Conservation (phyloP, 2,797 vertebrate genomes). For the Microctenopoma stevenorrisi region DNA sequence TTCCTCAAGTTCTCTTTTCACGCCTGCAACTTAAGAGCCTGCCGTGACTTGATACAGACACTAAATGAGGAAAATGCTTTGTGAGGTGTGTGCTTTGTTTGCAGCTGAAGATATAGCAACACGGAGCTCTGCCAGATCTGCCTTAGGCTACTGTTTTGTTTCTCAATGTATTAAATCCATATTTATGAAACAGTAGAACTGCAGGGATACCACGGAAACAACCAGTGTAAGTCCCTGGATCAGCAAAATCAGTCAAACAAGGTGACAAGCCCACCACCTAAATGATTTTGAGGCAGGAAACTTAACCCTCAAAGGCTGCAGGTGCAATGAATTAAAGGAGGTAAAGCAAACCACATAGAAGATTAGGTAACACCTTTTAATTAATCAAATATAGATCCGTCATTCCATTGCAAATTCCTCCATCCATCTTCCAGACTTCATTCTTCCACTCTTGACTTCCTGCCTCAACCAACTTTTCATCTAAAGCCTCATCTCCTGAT, state of each 20-base stretch:
- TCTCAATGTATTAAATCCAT: background rate
- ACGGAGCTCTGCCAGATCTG: slow-evolving; percentile 22
- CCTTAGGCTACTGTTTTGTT: slow-evolving; percentile 2
- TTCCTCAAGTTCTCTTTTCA: slow-evolving; percentile 30
- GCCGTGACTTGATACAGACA: slow-evolving; percentile 57
- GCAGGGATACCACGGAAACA: slow-evolving; percentile 1
- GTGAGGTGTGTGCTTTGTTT: slow-evolving; percentile 35
- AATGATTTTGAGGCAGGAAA: background rate
- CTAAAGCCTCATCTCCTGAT: slow-evolving; percentile 25
- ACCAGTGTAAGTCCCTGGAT: slow-evolving; percentile 7
- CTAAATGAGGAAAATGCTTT: slow-evolving; percentile 29
- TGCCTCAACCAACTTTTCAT: background rate
- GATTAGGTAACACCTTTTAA: slow-evolving; percentile 13
- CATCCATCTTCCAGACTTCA: slow-evolving; percentile 17
- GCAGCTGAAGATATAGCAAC: background rate
- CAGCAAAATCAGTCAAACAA: background rate
- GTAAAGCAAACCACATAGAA: too few species aligned
- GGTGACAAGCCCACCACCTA: background rate
- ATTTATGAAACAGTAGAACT: background rate
- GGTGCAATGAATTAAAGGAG: slow-evolving; percentile 1
- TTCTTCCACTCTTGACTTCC: background rate
- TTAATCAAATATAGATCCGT: slow-evolving; percentile 20
- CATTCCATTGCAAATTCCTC: slow-evolving; percentile 16
- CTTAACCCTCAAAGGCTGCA: background rate
- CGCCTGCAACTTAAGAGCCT: slow-evolving; percentile 33